Conservation (phyloP, 2,113 vertebrate species). For the Glaucomys volans region DNA sequence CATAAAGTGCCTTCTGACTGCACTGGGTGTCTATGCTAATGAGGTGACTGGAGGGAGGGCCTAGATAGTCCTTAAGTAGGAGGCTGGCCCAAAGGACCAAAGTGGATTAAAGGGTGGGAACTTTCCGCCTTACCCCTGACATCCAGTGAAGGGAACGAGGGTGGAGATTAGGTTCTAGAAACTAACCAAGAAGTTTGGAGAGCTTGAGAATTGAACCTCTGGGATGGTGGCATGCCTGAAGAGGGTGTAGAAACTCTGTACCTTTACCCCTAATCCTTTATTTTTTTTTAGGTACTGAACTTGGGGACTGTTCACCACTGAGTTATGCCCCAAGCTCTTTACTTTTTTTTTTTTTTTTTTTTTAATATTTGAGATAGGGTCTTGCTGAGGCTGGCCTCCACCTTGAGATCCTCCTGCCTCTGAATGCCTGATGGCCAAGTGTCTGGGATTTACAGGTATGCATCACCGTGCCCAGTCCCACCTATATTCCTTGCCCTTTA, state of each 20-base stretch:
- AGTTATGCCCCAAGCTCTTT: too few relatives aligned
- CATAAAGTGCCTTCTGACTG: neutral
- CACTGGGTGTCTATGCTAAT: neutral
- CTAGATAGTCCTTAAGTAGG: neutral
- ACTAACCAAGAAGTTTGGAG: neutral
- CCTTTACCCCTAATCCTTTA: neutral
- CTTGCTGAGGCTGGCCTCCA: too few relatives aligned
- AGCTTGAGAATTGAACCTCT: neutral
- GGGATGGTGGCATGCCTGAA: neutral
- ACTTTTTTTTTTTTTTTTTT: too few relatives aligned
- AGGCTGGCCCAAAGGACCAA: neutral
- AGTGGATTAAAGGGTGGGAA: neutral
- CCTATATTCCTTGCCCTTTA: too few relatives aligned
- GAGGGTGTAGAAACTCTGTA: neutral
- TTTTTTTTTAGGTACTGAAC: too few relatives aligned
- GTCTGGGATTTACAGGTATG: too few relatives aligned
- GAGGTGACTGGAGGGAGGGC: neutral
- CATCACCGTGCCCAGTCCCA: too few relatives aligned
- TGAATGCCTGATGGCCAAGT: too few relatives aligned
- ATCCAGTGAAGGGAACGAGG: neutral
- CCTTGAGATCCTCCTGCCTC: too few relatives aligned
- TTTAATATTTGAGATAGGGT: too few relatives aligned
- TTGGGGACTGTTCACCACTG: too few relatives aligned
- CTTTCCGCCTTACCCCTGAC: neutral
- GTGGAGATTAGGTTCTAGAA: neutral